These are phyloP conservation scores for Zaprionus lineosus DNA, from an alignment of 2,888 invertebrate species.

Conservation along the genomic window DNA sequence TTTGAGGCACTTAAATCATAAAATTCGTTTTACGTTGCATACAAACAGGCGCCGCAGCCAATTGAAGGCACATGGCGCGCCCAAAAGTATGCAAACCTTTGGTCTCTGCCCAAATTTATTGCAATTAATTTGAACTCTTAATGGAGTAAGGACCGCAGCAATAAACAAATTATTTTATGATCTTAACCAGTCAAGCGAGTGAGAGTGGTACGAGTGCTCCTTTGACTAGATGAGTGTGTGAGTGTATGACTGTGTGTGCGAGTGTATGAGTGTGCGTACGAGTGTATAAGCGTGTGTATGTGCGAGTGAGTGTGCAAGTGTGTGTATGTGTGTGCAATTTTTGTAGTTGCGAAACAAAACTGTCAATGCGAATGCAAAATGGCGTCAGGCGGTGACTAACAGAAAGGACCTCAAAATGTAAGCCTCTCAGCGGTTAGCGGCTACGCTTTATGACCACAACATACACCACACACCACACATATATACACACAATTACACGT, in stretches of 20 bases:
- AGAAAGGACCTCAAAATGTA: conserved; percentile 47
- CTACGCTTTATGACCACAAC: conserved; percentile 29
- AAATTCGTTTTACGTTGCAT: conserved; percentile 54
- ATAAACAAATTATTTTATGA: conserved; percentile 76
- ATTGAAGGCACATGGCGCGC: conserved; percentile 34
- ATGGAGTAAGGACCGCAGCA: conserved; percentile 60
- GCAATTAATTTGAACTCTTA: conserved; percentile 70
- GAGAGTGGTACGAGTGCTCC: no score
- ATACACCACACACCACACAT: background rate
- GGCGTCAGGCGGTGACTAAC: conserved; percentile 50
- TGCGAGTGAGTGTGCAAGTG: no score
- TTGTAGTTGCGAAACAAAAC: conserved; percentile 15
- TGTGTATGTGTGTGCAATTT: background rate
- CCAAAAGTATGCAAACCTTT: conserved; percentile 32
- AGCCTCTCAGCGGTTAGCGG: conserved; percentile 48
- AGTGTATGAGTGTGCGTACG: no score
- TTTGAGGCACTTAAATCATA: conserved; percentile 61
- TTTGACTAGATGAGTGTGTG: background rate
- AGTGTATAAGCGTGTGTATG: no score
- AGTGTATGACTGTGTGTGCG: background rate
- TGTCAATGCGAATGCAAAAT: conserved; percentile 59
- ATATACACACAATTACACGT: background rate
- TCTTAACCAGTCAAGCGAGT: conserved; percentile 13
- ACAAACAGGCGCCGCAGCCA: conserved; percentile 24
- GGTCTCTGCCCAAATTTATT: conserved; percentile 54